Base-by-base conservation (phyloP, 2,113 vertebrate species). In the Sinocyclocheilus maitianheensis region DNA sequence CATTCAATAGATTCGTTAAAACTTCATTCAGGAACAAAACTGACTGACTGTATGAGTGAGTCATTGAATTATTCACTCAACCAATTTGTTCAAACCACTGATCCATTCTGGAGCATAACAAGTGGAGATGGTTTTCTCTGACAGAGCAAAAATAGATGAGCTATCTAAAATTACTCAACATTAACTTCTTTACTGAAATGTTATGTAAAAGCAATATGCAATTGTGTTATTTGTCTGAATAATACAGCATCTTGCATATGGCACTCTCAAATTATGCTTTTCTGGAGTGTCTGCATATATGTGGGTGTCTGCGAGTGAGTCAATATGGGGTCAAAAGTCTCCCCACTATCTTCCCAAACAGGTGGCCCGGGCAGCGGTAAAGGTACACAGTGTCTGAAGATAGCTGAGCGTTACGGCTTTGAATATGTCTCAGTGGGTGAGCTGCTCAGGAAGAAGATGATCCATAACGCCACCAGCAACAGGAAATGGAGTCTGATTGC, bases 351-450 rank as follows among this genome's bases (percentile, higher is more conserved):
- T 88, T 87, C 89, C 67, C 76, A 67, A 51, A 83, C 85, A 99
- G 98, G 98, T 91, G 98, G 98, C 18, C 98, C 98, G 11, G 98
- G 98, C 92, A 99, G 98, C n/a, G 98, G 98, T 85, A 99, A 99
- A 91, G 98, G 98, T 60, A 99, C 98, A 0, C 98, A 99, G 91
- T 97, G 98, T 92, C 91, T 99, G 95, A 99, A 99, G 94, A 97
- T 99, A 7, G 98, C 98, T 0, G 97, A 98, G 90, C 97, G 96
- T 80, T 99, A 98, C 0, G 96, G 97, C 86, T 99, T 99, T 92
- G 96, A 97, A 81, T 99, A 97, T 87, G 95, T 99, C 91, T 99
- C 98, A 0, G 98, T 99, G 87, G 98, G 98, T 53, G 97, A 99
- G 91, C 88, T 99, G 87, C 91, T 99, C 86, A 95, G 98, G 86